Evolutionary conservation across 2,888 invertebrate genomes (phyloP).

Genomic region (Entomobrya proxima): DNA sequence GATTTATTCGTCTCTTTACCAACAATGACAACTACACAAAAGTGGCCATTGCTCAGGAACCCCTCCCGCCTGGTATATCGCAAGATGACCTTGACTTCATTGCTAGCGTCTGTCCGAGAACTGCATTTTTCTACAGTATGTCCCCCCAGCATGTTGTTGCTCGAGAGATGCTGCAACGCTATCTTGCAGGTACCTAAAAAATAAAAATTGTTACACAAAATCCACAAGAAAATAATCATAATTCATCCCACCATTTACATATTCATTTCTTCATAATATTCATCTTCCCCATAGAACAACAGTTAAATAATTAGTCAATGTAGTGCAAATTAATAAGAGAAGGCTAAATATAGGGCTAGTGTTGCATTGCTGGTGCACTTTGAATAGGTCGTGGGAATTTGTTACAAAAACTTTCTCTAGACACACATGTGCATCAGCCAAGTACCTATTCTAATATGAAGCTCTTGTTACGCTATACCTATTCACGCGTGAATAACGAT

Average conservation of each 20-base stretch:
- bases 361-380: too few relatives aligned
- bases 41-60: not conserved
- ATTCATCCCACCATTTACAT: not conserved
- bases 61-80: slow-evolving; percentile 34
- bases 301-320: not conserved
- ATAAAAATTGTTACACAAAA: not conserved
- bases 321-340: not conserved
- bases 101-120: slow-evolving; percentile 32
- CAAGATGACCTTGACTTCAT: slow-evolving; percentile 51
- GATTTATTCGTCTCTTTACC: slow-evolving; percentile 26
- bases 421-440: not conserved
- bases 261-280: not conserved
- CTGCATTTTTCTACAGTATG: slow-evolving; percentile 59
- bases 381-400: slow-evolving; percentile 23
- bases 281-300: too few relatives aligned
- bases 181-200: slow-evolving; percentile 44
- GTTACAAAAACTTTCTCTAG: slow-evolving; percentile 24
- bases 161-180: slow-evolving; percentile 8
- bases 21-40: slow-evolving; percentile 22
- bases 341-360: not conserved
- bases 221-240: not conserved
- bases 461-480: too few relatives aligned
- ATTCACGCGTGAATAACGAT: too few relatives aligned
- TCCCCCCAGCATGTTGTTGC: slow-evolving; percentile 51
- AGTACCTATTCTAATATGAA: not conserved